Base-by-base conservation (phyloP, 2,797 vertebrate species). In the Craterocephalus amniculus region DNA sequence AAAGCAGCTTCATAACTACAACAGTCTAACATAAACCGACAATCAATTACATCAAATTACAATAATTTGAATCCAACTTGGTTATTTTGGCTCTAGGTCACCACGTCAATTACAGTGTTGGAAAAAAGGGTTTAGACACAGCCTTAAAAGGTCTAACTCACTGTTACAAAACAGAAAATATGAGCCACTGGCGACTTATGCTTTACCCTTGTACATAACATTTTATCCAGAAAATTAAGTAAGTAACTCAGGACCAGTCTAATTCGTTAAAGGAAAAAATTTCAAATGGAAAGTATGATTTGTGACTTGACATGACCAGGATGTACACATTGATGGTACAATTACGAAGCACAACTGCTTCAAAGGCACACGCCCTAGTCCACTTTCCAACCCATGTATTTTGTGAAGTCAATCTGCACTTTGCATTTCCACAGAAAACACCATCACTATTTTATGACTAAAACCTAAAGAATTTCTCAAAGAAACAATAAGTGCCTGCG, bases 11-110 rank as follows among this genome's bases (percentile, higher is more conserved):
- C 60, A 61, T 26, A 59, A 62, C 38, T 34, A 64, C 63, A 63
- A 78, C 31, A 36, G 26, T 72, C 29, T 68, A 80, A 87, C 77
- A 80, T 76, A 81, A 57, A 70, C 40, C 24, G 4, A 59, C 63
- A 73, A 64, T 71, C 72, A 80, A 63, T 54, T 59, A 70, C 63
- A 79, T 74, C 26, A 84, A 85, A 85, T 81, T 36, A 86, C 80
- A 72, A 74, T 80, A 52, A 80, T 88, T 65, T 79, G 54, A 83
- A 60, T 68, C 72, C 76, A 60, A 58, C 80, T 73, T 58, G 38
- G 80, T 75, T 77, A 60, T 83, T 86, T 74, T 83, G 73, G 67
- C 67, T 72, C 62, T 13, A 60, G 61, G 49, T 85, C 57, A 75
- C 67, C 52, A 79, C 71, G 72, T 78, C 36, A 76, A 67, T 80